These are phyloP conservation scores for Iphiclides podalirius DNA, from an alignment of 2,888 invertebrate genomes.

Conservation along the genomic window DNA sequence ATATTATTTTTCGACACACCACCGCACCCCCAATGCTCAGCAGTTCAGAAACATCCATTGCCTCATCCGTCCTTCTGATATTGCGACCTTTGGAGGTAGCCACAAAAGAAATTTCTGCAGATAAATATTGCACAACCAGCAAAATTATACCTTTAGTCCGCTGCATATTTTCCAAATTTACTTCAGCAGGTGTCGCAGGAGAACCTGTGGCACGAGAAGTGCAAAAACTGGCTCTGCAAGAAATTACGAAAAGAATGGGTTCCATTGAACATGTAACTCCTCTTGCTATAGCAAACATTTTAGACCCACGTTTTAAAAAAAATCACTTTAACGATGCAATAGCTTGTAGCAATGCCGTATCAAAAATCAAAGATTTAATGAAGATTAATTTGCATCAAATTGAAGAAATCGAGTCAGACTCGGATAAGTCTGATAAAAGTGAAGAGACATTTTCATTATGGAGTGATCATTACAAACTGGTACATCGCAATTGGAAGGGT, in stretches of 20 bases:
- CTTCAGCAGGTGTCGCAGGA: too few species aligned
- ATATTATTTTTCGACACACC: not conserved
- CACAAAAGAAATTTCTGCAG: not conserved
- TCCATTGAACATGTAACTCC: too few species aligned
- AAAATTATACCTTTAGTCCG: constrained; percentile 18
- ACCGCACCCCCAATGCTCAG: not conserved
- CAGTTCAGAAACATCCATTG: not conserved
- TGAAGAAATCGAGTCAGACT: too few species aligned
- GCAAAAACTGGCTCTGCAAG: too few species aligned
- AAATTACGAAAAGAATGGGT: too few species aligned
- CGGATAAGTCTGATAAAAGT: too few species aligned
- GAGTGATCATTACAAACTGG: not conserved
- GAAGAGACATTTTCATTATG: too few species aligned
- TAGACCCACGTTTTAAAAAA: constrained; percentile 1
- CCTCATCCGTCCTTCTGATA: not conserved
- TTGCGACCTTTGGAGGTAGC: not conserved
- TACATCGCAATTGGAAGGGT: not conserved
- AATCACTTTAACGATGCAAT: constrained; percentile 20
- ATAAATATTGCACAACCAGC: constrained; percentile 13
- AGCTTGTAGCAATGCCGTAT: constrained; percentile 21
- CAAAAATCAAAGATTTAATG: constrained; percentile 28
- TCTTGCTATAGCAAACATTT: constrained; percentile 17
- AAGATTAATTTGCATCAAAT: constrained; percentile 23
- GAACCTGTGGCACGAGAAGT: too few species aligned
- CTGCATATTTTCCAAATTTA: too few species aligned